Conservation (phyloP, 2,797 vertebrate genomes). For the Balearica regulorum region DNA sequence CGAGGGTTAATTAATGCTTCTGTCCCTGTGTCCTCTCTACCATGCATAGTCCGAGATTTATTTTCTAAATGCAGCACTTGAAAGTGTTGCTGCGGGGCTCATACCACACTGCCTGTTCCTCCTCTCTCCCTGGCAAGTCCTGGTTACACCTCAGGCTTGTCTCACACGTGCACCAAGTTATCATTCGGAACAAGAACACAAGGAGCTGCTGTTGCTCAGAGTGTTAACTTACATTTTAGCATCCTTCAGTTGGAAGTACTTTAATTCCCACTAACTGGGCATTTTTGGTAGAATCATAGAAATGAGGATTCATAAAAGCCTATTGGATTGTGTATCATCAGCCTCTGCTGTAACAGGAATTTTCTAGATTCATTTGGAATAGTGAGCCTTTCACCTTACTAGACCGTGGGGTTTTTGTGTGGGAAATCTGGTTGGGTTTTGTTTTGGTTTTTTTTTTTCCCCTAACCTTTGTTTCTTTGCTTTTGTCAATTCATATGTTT, state of each 20-base stretch:
- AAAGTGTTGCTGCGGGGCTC: conserved; percentile 21
- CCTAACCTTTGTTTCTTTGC: background rate
- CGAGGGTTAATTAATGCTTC: background rate
- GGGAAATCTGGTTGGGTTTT: background rate
- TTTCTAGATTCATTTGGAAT: background rate
- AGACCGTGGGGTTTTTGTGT: background rate
- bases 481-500: background rate
- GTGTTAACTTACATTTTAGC: background rate
- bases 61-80: conserved; percentile 13
- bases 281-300: background rate
- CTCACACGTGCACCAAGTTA: conserved; percentile 1
- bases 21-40: background rate
- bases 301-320: background rate
- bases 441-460: background rate
- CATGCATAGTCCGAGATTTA: background rate
- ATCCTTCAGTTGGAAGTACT: background rate
- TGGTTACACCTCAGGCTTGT: conserved; percentile 21
- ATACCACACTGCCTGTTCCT: background rate
- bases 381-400: background rate
- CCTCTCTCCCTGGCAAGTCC: background rate
- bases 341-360: background rate
- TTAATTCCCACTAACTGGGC: background rate
- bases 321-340: background rate
- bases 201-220: background rate
- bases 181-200: conserved; percentile 1